These are phyloP conservation scores for Atherinosoma microstoma DNA, from an alignment of 2,797 vertebrate genomes.

Conservation along the genomic window DNA sequence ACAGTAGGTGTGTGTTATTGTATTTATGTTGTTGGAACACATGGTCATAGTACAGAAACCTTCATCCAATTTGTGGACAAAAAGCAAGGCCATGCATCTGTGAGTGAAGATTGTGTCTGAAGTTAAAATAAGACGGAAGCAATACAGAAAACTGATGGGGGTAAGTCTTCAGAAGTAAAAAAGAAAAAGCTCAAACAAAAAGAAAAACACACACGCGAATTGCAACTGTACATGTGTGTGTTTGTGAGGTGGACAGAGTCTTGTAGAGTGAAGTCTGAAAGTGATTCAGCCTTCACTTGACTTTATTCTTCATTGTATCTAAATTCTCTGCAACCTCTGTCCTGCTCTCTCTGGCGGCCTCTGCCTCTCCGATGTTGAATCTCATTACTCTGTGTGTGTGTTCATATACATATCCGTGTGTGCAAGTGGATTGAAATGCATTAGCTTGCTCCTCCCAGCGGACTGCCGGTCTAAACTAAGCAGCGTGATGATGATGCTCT, in stretches of 20 bases:
- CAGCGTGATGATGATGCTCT: slow-evolving; percentile 79
- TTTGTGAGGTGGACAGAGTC: background rate
- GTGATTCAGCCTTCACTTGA: slow-evolving; percentile 51
- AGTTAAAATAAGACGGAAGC: background rate
- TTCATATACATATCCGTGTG: slow-evolving; percentile 15
- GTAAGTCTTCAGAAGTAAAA: slow-evolving; percentile 2
- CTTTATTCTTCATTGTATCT: slow-evolving; percentile 49
- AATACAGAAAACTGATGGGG: background rate
- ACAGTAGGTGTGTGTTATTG: background rate
- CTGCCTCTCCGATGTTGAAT: slow-evolving; percentile 55
- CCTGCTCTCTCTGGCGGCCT: slow-evolving; percentile 47
- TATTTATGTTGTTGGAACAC: background rate
- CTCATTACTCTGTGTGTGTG: slow-evolving; percentile 46
- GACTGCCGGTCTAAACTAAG: slow-evolving; percentile 79
- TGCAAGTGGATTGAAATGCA: slow-evolving; percentile 63
- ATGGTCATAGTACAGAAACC: background rate
- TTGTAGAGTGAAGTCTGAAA: slow-evolving; percentile 26
- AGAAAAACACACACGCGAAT: too few species aligned
- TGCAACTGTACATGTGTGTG: slow-evolving; percentile 6
- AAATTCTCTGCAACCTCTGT: slow-evolving; percentile 57
- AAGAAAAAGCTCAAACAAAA: background rate
- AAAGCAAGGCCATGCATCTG: background rate
- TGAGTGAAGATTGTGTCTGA: background rate
- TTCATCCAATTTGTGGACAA: background rate
- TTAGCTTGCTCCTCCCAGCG: slow-evolving; percentile 72